phyloP scores from a whole-genome alignment of 2,113 vertebrate genomes.

The Geococcyx californianus region DNA sequence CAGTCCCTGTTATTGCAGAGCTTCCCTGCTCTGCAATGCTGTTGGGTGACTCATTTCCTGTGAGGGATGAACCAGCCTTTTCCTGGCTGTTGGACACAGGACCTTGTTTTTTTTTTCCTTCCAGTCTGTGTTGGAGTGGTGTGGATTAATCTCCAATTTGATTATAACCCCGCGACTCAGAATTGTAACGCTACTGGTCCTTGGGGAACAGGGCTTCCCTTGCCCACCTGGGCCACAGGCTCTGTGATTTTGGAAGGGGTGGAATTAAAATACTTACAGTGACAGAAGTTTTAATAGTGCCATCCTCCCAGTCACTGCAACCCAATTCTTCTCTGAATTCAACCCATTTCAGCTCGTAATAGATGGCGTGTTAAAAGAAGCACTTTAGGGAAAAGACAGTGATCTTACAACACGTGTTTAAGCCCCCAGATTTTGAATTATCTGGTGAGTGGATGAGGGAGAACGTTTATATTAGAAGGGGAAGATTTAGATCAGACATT shows the following conservation, averaged over 20 bases:
- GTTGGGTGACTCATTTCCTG: slow-evolving; percentile 68
- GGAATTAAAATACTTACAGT: neutral
- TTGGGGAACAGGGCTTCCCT: neutral
- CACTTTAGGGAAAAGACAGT: neutral
- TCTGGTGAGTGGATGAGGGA: neutral
- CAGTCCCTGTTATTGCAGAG: slow-evolving; percentile 13
- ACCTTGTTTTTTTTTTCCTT: neutral
- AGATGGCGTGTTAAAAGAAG: neutral
- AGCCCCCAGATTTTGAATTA: neutral
- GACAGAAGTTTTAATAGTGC: neutral
- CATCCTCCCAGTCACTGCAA: neutral
- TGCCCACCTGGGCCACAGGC: neutral
- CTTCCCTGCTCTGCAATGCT: slow-evolving; percentile 25
- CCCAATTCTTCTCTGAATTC: neutral
- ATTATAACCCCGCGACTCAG: neutral
- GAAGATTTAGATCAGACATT: no score
- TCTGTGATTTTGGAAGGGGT: neutral
- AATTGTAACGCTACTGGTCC: neutral
- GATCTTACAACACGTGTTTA: neutral
- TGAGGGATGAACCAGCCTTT: slow-evolving; percentile 28
- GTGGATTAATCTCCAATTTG: neutral
- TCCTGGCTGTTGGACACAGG: slow-evolving; percentile 30
- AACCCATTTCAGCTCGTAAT: neutral
- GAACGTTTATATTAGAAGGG: no score
- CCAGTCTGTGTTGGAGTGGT: neutral